Evolutionary conservation across 2,888 invertebrate genomes (phyloP).

Genomic region (Anaspis maculata): DNA sequence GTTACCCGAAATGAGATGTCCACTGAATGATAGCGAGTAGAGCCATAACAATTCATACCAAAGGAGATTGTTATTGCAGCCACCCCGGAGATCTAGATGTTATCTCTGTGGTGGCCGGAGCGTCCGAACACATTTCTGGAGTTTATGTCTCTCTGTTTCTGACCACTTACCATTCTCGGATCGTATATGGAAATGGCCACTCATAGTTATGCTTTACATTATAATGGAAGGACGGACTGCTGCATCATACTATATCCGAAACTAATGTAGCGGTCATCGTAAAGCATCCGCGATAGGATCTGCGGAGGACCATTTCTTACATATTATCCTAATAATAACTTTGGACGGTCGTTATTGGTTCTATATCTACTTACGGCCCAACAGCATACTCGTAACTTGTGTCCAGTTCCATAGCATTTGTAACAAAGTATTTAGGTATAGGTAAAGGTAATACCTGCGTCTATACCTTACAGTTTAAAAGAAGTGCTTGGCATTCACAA

Average conservation of each 20-base stretch:
- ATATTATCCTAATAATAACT: too few species aligned
- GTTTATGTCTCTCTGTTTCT: slow-evolving; percentile 31
- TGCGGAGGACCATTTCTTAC: slow-evolving; percentile 4
- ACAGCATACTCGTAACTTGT: too few species aligned
- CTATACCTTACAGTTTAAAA: too few species aligned
- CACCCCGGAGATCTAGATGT: slow-evolving; percentile 36
- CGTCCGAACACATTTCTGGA: slow-evolving; percentile 35
- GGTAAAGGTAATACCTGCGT: too few species aligned
- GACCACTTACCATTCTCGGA: slow-evolving; percentile 34
- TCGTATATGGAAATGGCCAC: slow-evolving; percentile 33
- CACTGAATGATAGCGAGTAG: slow-evolving; percentile 25
- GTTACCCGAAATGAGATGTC: slow-evolving; percentile 28
- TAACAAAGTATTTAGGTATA: too few species aligned
- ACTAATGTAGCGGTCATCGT: slow-evolving; percentile 23
- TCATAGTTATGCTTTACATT: slow-evolving; percentile 28
- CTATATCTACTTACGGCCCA: too few species aligned
- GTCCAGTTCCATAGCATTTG: too few species aligned
- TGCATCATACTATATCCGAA: slow-evolving; percentile 17
- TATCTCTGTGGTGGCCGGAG: slow-evolving; percentile 32
- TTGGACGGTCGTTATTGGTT: too few species aligned
- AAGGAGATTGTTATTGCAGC: slow-evolving; percentile 32
- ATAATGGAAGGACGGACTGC: slow-evolving; percentile 20
- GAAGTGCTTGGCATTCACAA: too few species aligned
- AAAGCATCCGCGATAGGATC: slow-evolving; percentile 16
- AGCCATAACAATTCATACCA: slow-evolving; percentile 25